A percentile compares a stretch with the other conserved stretches of the same genome.
Conservation (phyloP, 2,113 vertebrate genomes). For the Syngnathoides biaculeatus region DNA sequence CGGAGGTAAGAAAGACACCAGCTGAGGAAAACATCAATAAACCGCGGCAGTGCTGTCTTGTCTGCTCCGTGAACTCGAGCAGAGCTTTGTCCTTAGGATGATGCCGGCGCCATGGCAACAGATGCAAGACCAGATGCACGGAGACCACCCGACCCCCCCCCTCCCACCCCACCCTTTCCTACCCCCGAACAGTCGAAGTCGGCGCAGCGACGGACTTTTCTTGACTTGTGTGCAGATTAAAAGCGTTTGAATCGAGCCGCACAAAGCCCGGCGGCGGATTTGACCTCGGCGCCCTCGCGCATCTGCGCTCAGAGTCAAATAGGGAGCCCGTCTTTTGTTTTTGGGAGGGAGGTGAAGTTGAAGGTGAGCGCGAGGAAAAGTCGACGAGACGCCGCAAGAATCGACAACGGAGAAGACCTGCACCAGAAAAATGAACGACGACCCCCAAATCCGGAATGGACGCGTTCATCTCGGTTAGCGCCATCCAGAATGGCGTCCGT, state of each 20-base stretch:
- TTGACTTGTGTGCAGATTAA: conserved; percentile 1
- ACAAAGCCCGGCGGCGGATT: neutral
- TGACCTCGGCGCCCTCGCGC: neutral
- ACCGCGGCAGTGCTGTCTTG: neutral
- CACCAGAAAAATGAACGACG: no score
- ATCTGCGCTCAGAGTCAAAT: neutral
- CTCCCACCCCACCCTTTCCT: neutral
- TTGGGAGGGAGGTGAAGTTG: neutral
- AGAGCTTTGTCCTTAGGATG: conserved; percentile 18
- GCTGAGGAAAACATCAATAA: neutral
- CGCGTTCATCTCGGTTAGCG: no score
- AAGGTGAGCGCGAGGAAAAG: neutral
- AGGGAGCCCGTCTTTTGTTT: neutral
- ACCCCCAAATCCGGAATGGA: no score
- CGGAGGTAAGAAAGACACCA: neutral
- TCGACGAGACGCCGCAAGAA: no score
- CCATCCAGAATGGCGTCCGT: no score
- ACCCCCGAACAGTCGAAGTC: neutral
- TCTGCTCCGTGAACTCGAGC: neutral
- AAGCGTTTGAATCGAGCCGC: neutral
- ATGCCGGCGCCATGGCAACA: conserved; percentile 42
- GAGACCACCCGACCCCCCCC: neutral
- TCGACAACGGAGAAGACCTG: no score
- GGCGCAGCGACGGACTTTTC: neutral
- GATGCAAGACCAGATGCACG: neutral